Base-by-base conservation (phyloP, 2,888 invertebrate species). In the Chouioia cunea region DNA sequence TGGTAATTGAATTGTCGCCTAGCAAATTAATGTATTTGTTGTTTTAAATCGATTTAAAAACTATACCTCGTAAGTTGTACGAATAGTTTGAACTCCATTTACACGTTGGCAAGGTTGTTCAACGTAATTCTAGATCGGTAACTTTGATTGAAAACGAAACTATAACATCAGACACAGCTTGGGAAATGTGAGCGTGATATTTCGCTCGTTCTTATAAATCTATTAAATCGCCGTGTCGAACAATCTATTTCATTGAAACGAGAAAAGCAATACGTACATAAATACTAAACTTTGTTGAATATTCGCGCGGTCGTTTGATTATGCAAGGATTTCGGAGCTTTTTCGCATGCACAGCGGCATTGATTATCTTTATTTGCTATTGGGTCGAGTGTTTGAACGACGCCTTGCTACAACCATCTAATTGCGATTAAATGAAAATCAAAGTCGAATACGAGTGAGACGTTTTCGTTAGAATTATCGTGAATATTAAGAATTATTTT, bases 401-500 rank as follows among this genome's bases (percentile, higher is more conserved):
- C 4, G 27, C 3, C 27, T 16, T 4, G 53, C 47, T 52, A 57
- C 63, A 69, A 22, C 50, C 52, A 8, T 64, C 59, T 64, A 59
- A 70, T 54, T 54, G 59, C 54, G 43, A 65, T 54, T 53, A 58
- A 64, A 53, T 64, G 46, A 43, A 58, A 64, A 64, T 64, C 63
- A 62, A 50, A 18, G 48, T 18, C 4, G 16, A 16, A 16, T 15
- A 16, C 15, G 47, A 16, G 16, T 47, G 16, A 47, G 47, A 47
- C 3, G n/a, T 47, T 15, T n/a, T n/a, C 16, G 16, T 47, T 16
- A 47, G 15, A 15, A 6, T 3, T 47, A n/a, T 47, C 16, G 16
- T n/a, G 15, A n/a, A 16, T 47, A 47, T 47, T 47, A 47, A 47
- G 16, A 48, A 46, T n/a, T 20, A 20, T 53, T 8, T 20, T 22